Evolutionary conservation across 2,888 invertebrate genomes (phyloP), one percentile per base, ranked within the genome.

Genomic region (Drosophila trichaetosa): DNA sequence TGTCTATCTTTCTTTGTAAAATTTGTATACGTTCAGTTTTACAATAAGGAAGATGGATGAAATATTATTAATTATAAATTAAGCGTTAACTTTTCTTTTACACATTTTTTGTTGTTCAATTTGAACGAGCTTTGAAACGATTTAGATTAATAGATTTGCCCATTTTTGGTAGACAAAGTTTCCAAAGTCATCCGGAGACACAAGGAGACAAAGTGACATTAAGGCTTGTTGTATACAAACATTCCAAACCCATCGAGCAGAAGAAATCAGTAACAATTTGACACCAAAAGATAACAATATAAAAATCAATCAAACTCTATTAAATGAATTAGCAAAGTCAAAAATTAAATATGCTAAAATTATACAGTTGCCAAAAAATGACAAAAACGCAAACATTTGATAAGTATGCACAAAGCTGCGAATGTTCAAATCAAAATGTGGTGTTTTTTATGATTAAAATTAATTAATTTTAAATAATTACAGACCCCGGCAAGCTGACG

Each of bases 381-480:
- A 62, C 73, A 80, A 83, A 83, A 62, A 36, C 21, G 40, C 54
- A 63, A 52, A 31, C 29, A 34, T 38, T 59, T 59, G 51, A 51
- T 69, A 49, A 57, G 51, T 38, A 68, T 70, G 65, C 61, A 72
- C 42, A 57, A 60, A 73, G 52, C 59, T 57, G 67, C 64, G 56
- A 76, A 68, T 69, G 65, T 65, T 53, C 29, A 29, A 67, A 59
- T 68, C 27, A 38, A 53, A 63, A 57, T 36, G 53, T 46, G 48
- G 59, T 62, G 66, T 60, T 48, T 58, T 63, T 48, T 53, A 64
- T 58, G 69, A 52, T 68, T 42, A 52, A 89, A 87, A 74, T 87
- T 79, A 85, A 87, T 85, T 79, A 89, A 84, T 80, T 77, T 46
- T 82, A 82, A 69, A 76, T 84, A 89, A 84, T 83, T 89, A 89